These are phyloP conservation scores for Petrolisthes cinctipes DNA, from an alignment of 2,888 invertebrate genomes.

Conservation along the genomic window DNA sequence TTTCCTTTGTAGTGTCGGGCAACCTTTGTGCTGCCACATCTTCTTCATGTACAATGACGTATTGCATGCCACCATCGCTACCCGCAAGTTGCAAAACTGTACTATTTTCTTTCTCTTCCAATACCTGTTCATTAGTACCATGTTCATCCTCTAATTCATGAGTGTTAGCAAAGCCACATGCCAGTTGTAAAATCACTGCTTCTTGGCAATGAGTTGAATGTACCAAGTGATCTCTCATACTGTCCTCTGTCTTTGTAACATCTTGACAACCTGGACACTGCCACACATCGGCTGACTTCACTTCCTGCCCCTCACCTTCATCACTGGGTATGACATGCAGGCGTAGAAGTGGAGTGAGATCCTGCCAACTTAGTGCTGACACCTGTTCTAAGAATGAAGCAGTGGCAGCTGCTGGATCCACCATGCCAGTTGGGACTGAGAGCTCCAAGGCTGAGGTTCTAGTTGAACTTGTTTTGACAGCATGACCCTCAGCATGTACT, in stretches of 20 bases:
- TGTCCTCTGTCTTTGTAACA: constrained; percentile 49
- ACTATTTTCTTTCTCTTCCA: constrained; percentile 29
- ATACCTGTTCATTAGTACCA: constrained; percentile 22
- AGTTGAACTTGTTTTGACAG: constrained; percentile 48
- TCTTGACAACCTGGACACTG: constrained; percentile 55
- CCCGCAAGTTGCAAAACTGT: constrained; percentile 41
- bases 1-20: constrained; percentile 20
- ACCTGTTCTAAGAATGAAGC: constrained; percentile 37
- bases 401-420: constrained; percentile 37
- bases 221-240: constrained; percentile 51
- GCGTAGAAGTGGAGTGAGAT: constrained; percentile 43
- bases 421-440: neutral
- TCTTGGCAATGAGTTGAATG: constrained; percentile 47
- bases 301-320: constrained; percentile 26
- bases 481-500: constrained; percentile 41
- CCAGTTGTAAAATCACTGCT: constrained; percentile 47
- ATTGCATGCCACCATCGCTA: constrained; percentile 42
- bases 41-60: constrained; percentile 46
- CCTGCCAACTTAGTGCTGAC: constrained; percentile 50
- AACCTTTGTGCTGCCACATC: constrained; percentile 22
- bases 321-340: constrained; percentile 44
- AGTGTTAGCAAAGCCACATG: constrained; percentile 33
- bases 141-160: constrained; percentile 42
- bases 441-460: constrained; percentile 28
- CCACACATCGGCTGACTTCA: constrained; percentile 45